Evolutionary conservation across 2,113 vertebrate genomes (phyloP).

Genomic region (Tupaia chinensis): DNA sequence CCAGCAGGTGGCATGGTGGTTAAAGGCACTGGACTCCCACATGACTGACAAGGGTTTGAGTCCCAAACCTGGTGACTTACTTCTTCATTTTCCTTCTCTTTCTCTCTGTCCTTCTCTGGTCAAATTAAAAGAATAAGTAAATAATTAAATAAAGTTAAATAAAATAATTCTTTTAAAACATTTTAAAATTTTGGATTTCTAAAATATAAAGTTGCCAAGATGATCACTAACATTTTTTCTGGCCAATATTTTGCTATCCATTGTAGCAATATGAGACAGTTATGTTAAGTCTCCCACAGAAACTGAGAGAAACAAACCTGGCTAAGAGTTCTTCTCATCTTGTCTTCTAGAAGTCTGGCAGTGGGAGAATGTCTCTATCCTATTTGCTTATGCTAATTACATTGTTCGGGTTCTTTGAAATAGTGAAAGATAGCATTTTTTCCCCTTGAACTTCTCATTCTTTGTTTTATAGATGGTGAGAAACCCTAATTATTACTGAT

Average conservation of each 20-base stretch:
- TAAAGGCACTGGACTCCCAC: too few relatives aligned
- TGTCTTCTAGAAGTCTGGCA: not conserved
- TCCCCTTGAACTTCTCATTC: not conserved
- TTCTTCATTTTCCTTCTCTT: too few relatives aligned
- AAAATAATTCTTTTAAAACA: too few relatives aligned
- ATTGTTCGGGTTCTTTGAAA: not conserved
- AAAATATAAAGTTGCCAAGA: not conserved
- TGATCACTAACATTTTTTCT: not conserved
- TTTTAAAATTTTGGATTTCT: conserved; percentile 38
- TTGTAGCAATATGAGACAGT: accelerated
- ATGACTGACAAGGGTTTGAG: too few relatives aligned
- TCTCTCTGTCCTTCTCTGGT: too few relatives aligned
- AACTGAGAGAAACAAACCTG: not conserved
- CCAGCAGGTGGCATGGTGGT: too few relatives aligned
- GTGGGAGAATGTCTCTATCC: not conserved
- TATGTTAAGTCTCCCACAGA: not conserved
- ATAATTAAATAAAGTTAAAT: too few relatives aligned
- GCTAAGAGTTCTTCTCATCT: not conserved
- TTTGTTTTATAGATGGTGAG: conserved; percentile 31
- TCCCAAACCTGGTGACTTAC: too few relatives aligned
- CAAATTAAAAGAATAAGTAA: too few relatives aligned
- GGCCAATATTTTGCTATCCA: not conserved
- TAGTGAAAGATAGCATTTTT: conserved; percentile 5
- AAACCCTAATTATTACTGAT: not conserved
- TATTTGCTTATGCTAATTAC: not conserved